phyloP scores from a whole-genome alignment of 2,797 vertebrate species.

The Siniperca scherzeri region DNA sequence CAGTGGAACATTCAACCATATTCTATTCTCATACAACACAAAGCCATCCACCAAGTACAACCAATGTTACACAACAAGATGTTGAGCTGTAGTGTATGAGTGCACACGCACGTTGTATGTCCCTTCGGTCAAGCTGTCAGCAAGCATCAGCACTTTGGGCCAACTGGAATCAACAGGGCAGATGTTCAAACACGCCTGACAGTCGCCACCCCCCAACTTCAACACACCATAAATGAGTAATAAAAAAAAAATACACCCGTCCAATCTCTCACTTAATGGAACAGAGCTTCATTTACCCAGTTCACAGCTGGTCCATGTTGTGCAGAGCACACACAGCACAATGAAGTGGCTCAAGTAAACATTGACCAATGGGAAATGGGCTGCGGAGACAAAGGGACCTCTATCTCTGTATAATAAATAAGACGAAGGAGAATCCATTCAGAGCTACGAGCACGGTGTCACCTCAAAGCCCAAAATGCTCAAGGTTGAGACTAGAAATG shows the following conservation, averaged over 20 bases:
- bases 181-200: slow-evolving; percentile 82
- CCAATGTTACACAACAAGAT: slow-evolving; percentile 22
- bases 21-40: background rate
- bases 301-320: slow-evolving; percentile 41
- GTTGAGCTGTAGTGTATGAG: background rate
- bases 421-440: background rate
- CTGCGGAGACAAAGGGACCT: background rate
- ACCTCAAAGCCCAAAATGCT: background rate
- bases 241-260: background rate
- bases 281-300: slow-evolving; percentile 59
- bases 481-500: background rate
- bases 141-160: slow-evolving; percentile 63
- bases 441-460: background rate
- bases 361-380: slow-evolving; percentile 9
- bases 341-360: slow-evolving; percentile 15
- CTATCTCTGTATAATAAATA: slow-evolving; percentile 1
- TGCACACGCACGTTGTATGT: slow-evolving; percentile 5
- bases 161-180: slow-evolving; percentile 70
- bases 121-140: slow-evolving; percentile 67
- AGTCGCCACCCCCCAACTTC: slow-evolving; percentile 11
- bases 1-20: background rate
- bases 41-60: background rate
- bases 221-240: slow-evolving; percentile 56
- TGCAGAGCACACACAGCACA: slow-evolving; percentile 12
- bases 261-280: slow-evolving; percentile 40